A percentile compares a stretch with the other conserved stretches of the same genome.
phyloP scores from a whole-genome alignment of 2,797 vertebrate genomes.

The Lacerta agilis region DNA sequence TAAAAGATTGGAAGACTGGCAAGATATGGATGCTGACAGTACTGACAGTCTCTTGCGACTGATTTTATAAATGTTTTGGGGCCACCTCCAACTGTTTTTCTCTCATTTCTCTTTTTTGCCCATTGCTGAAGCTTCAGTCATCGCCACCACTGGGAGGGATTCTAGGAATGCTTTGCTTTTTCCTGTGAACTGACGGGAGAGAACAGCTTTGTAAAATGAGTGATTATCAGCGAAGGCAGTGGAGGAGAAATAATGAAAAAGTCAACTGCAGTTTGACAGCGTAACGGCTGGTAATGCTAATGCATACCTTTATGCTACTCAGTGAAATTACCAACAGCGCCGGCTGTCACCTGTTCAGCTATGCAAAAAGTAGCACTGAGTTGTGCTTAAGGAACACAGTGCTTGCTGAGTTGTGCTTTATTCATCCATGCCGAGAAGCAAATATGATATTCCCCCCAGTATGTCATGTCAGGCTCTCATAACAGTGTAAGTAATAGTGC shows the following conservation, averaged over 20 bases:
- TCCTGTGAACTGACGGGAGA: neutral
- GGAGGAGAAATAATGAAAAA: neutral
- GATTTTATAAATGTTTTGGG: slow-evolving; percentile 6
- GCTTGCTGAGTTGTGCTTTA: neutral
- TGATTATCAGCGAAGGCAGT: rapidly evolving
- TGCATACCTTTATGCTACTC: neutral
- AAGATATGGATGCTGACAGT: slow-evolving; percentile 40
- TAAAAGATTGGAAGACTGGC: neutral
- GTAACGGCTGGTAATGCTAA: neutral
- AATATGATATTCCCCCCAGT: neutral
- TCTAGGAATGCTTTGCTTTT: neutral
- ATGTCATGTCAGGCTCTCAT: neutral
- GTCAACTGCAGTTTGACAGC: neutral
- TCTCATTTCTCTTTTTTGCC: neutral
- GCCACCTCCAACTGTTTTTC: neutral
- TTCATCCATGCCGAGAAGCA: neutral
- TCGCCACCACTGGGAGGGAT: rapidly evolving
- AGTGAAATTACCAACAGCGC: rapidly evolving
- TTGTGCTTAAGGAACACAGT: neutral
- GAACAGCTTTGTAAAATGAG: slow-evolving; percentile 26
- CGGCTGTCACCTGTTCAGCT: slow-evolving; percentile 2
- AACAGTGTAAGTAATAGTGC: neutral
- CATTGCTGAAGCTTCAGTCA: rapidly evolving
- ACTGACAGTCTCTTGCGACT: neutral
- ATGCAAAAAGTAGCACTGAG: neutral